These are phyloP conservation scores for Parazoanthus swiftii DNA, from an alignment of 92 coral and sea anemone genomes.

Conservation along the genomic window DNA sequence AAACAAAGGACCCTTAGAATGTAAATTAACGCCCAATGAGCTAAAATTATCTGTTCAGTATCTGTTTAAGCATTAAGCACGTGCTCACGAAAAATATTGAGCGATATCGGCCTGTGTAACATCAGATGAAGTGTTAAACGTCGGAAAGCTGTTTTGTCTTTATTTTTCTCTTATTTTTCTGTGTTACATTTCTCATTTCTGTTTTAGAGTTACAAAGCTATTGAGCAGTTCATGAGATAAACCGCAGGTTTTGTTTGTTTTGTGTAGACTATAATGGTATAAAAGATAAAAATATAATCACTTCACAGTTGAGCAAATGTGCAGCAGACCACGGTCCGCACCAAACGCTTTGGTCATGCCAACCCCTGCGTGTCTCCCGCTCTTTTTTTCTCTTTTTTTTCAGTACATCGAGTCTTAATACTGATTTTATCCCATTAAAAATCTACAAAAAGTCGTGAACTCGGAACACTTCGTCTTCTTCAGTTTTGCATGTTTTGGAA, in stretches of 20 bases:
- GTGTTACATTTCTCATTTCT: background rate
- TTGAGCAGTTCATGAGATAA: background rate
- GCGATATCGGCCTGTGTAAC: background rate
- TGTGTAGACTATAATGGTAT: background rate
- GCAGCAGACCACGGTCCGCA: background rate
- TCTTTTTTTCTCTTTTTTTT: too few relatives aligned
- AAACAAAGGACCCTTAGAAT: slow-evolving; percentile 18
- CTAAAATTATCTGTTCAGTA: slow-evolving; percentile 19
- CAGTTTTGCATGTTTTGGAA: too few relatives aligned
- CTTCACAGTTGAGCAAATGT: slow-evolving; percentile 10
- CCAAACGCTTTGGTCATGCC: too few relatives aligned
- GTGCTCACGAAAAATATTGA: background rate
- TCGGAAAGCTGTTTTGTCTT: background rate
- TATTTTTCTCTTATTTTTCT: background rate
- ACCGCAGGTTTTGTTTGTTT: slow-evolving; percentile 12
- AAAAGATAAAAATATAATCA: background rate
- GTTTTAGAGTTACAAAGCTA: background rate
- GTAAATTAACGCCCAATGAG: slow-evolving; percentile 19
- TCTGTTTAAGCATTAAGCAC: slow-evolving; percentile 5
- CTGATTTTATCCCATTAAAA: too few relatives aligned
- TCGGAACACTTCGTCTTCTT: too few relatives aligned
- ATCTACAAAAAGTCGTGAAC: too few relatives aligned
- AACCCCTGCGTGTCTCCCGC: too few relatives aligned
- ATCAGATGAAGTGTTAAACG: background rate
- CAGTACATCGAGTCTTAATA: too few relatives aligned